phyloP scores from a whole-genome alignment of 2,797 vertebrate species.

The Calcarius lapponicus region DNA sequence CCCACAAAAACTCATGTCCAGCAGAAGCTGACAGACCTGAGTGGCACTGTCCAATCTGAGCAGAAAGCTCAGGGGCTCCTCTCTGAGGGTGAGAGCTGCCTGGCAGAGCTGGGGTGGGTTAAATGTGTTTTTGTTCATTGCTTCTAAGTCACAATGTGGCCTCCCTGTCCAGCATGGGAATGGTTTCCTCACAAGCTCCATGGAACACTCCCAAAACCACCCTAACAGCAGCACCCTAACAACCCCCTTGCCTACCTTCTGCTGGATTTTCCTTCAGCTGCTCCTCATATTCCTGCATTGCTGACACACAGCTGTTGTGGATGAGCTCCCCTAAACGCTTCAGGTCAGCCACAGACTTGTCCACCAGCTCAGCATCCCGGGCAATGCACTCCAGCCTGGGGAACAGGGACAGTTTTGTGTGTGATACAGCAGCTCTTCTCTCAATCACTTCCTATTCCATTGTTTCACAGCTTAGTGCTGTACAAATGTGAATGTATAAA shows the following conservation, averaged over 20 bases:
- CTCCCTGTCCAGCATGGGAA: not conserved
- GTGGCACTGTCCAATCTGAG: not conserved
- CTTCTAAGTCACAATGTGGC: not conserved
- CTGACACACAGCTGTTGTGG: slow-evolving; percentile 90
- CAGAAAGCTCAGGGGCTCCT: not conserved
- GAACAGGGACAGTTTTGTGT: not conserved
- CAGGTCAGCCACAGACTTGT: slow-evolving; percentile 96
- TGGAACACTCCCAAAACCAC: not conserved
- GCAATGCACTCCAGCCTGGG: slow-evolving; percentile 93
- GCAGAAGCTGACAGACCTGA: not conserved
- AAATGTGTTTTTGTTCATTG: not conserved
- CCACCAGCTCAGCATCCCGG: slow-evolving; percentile 95
- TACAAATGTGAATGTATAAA: not conserved
- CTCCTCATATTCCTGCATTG: slow-evolving; percentile 96
- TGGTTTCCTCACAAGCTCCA: not conserved
- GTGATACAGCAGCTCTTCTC: not conserved
- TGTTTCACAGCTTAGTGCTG: not conserved
- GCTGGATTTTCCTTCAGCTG: slow-evolving; percentile 93
- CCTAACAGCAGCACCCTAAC: not conserved
- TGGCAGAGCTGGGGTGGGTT: not conserved
- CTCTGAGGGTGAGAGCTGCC: not conserved
- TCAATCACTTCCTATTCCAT: not conserved
- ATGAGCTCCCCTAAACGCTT: slow-evolving; percentile 94
- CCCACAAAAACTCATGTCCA: not conserved
- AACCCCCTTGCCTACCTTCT: slow-evolving; percentile 80